These are phyloP conservation scores for Drosophila suboccidentalis DNA, from an alignment of 2,888 invertebrate genomes.

Conservation along the genomic window DNA sequence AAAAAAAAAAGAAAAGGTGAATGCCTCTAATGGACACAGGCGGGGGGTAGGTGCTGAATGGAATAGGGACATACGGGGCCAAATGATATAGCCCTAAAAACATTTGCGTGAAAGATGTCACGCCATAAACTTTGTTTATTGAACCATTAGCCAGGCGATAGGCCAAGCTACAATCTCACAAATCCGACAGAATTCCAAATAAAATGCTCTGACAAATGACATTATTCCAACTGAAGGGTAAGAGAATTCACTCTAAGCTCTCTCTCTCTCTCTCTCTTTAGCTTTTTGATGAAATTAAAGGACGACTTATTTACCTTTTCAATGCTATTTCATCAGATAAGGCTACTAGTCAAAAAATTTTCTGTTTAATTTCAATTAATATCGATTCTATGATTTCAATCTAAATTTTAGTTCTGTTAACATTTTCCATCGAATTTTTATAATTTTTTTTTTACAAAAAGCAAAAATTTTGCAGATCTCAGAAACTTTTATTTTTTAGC, in stretches of 20 bases:
- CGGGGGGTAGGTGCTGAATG: too few species aligned
- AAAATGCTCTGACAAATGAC: constrained; percentile 56
- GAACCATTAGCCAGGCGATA: constrained; percentile 72
- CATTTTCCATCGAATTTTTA: too few species aligned
- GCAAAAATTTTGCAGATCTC: too few species aligned
- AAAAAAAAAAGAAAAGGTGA: constrained; percentile 46
- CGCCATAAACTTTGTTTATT: constrained; percentile 77
- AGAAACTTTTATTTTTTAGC: too few species aligned
- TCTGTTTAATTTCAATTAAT: too few species aligned
- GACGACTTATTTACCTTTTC: too few species aligned
- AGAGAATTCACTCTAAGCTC: not conserved
- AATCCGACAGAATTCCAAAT: constrained; percentile 30
- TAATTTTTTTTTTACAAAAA: too few species aligned
- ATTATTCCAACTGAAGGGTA: constrained; percentile 11
- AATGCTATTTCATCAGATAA: too few species aligned
- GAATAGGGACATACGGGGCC: not conserved
- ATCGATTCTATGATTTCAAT: too few species aligned
- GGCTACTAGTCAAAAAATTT: too few species aligned
- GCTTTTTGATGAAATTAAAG: too few species aligned
- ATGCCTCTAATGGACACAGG: constrained; percentile 28
- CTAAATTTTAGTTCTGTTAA: too few species aligned
- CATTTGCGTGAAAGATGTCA: constrained; percentile 80
- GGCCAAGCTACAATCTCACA: constrained; percentile 40
- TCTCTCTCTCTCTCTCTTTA: not conserved
- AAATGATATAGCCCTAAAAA: constrained; percentile 39